Base-by-base conservation (phyloP, 2,888 invertebrate genomes). In the Tricholauxania praeusta region DNA sequence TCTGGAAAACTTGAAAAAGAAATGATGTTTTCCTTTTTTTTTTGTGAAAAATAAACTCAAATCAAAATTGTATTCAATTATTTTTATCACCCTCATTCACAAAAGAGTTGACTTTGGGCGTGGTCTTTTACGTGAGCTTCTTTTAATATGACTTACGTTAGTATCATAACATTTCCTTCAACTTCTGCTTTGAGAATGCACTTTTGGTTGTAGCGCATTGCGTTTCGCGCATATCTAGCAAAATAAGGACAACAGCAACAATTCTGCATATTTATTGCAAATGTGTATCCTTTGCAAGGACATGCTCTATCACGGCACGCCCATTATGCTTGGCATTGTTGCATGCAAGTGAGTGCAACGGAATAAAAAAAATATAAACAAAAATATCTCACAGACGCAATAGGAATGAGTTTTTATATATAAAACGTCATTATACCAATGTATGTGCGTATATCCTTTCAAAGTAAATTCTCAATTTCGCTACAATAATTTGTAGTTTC, bases 161-260 rank as follows among this genome's bases (percentile, higher is more conserved):
- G 22, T 14, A 1, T 28, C n/a, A 57, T 22, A 28, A 8, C 59
- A 15, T n/a, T 14, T 12, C 8, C 39, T 47, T 63, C 48, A 19
- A 19, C 3, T 7, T 2, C 28, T 7, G 15, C 28, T 7, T 15
- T 19, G 2, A 14, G 15, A 47, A 51, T 60, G 62, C 62, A 67
- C 17, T 47, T 53, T 32, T 39, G 32, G 51, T 51, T 32, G 15
- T 62, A 62, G 70, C 70, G 70, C 62, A 62, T 49, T 70, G 62
- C 62, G 49, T 70, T 62, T 28, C 39, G 70, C 70, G 70, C 70
- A 70, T n/a, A n/a, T 32, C 28, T 15, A n/a, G 10, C n/a, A n/a
- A 15, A 28, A 39, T 48, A 57, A 57, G 39, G 22, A 49, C 48
- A 17, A 10, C 32, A 63, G 39, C 32, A n/a, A 19, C n/a, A 22